phyloP scores from a whole-genome alignment of 2,888 invertebrate genomes.

The Chironomus tentans region DNA sequence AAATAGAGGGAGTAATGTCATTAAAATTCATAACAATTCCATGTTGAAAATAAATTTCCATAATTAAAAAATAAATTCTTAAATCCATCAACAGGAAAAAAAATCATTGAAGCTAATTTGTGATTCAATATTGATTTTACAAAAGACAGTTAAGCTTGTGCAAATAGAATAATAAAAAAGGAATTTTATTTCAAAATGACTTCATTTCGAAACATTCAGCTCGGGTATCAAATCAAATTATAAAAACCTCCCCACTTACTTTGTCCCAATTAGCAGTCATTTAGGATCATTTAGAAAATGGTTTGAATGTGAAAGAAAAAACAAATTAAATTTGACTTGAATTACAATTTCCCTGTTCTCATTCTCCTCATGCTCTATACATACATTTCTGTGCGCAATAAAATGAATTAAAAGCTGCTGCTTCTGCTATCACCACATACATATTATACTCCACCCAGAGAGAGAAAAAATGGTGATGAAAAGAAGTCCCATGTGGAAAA shows the following conservation, averaged over 20 bases:
- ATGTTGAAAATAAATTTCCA: too few relatives aligned
- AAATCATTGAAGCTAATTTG: not conserved
- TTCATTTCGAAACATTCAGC: not conserved
- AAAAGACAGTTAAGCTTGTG: not conserved
- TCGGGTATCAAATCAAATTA: not conserved
- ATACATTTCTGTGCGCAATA: not conserved
- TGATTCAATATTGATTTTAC: slow-evolving; percentile 3
- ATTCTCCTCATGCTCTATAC: not conserved
- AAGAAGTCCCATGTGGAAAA: slow-evolving; percentile 22
- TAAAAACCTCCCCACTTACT: not conserved
- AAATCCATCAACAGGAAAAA: not conserved
- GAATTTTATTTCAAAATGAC: not conserved
- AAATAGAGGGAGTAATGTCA: not conserved
- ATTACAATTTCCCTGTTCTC: not conserved
- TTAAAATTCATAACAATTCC: not conserved
- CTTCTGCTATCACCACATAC: not conserved
- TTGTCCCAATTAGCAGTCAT: slow-evolving; percentile 25
- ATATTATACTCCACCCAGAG: not conserved
- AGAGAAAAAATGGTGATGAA: not conserved
- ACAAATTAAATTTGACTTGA: slow-evolving; percentile 10
- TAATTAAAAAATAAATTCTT: not conserved
- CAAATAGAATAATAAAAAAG: not conserved
- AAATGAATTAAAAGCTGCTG: not conserved
- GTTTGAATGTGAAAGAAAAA: slow-evolving; percentile 22
- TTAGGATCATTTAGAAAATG: slow-evolving; percentile 27